phyloP scores from a whole-genome alignment of 1,140 invertebrate genomes.

The Drosophila sulfurigaster region DNA sequence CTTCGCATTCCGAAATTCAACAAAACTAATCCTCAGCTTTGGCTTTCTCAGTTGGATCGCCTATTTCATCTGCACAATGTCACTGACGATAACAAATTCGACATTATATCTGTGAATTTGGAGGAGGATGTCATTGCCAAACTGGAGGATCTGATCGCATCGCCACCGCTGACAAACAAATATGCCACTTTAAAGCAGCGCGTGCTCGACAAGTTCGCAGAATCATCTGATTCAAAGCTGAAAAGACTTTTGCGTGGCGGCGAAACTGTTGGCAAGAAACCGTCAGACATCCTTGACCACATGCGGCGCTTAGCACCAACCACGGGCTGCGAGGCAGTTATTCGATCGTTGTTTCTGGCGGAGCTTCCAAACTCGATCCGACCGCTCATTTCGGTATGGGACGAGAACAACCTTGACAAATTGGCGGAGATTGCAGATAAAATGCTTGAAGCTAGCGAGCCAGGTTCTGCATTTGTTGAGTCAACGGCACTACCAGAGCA shows the following conservation, averaged over 20 bases:
- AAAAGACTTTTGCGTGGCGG: conserved; percentile 8
- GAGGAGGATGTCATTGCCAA: conserved; percentile 7
- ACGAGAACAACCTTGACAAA: no score
- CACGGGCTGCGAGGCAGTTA: neutral
- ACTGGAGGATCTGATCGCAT: no score
- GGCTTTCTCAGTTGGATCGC: conserved; percentile 4
- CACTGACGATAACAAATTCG: conserved; percentile 8
- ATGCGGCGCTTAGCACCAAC: neutral
- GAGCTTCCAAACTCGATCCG: no score
- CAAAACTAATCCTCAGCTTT: neutral
- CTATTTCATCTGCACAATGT: conserved; percentile 3
- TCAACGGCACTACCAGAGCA: no score
- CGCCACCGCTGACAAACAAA: neutral
- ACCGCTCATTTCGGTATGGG: no score
- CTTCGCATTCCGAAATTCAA: no score
- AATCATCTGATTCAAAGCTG: neutral
- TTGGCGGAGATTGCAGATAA: no score
- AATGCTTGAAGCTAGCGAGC: no score
- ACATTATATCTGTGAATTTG: conserved; percentile 10
- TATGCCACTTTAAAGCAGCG: neutral
- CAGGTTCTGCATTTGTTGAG: no score
- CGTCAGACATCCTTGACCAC: neutral
- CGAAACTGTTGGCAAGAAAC: conserved; percentile 6
- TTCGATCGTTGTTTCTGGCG: no score
- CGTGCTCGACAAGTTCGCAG: neutral